phyloP scores from a whole-genome alignment of 2,113 vertebrate species.

The Archilochus colubris region DNA sequence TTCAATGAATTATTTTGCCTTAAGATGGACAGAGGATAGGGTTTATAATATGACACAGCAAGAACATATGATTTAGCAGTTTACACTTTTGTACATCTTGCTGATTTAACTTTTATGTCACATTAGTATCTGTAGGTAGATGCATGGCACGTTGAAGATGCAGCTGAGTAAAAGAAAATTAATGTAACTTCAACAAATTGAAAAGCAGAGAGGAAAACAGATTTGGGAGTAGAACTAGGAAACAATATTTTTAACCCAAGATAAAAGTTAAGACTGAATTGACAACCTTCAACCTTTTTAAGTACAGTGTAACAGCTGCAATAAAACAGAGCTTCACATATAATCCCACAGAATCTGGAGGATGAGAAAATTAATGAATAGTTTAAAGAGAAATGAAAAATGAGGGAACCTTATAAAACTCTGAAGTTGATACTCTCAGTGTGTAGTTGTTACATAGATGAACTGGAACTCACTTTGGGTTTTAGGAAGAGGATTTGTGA shows the following conservation, averaged over 20 bases:
- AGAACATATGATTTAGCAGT: background rate
- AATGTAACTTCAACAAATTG: background rate
- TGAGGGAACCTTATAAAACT: background rate
- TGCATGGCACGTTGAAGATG: background rate
- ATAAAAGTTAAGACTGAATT: slow-evolving; percentile 21
- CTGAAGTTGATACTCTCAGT: background rate
- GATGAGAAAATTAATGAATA: slow-evolving; percentile 57
- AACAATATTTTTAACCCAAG: background rate
- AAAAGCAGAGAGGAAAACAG: background rate
- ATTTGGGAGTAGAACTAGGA: background rate
- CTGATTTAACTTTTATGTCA: background rate
- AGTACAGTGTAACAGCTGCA: background rate
- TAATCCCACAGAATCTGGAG: slow-evolving; percentile 29
- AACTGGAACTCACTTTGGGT: background rate
- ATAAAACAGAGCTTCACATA: slow-evolving; percentile 29
- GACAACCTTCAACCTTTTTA: background rate
- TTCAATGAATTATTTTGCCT: background rate
- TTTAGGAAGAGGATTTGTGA: background rate
- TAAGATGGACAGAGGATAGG: background rate
- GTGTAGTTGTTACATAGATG: background rate
- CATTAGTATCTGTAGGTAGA: background rate
- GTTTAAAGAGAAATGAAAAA: slow-evolving; percentile 56
- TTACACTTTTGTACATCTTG: background rate
- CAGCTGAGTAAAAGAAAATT: background rate
- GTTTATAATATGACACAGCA: background rate